Base-by-base conservation (phyloP, 2,888 invertebrate species). In the Rhabditoides inermis region DNA sequence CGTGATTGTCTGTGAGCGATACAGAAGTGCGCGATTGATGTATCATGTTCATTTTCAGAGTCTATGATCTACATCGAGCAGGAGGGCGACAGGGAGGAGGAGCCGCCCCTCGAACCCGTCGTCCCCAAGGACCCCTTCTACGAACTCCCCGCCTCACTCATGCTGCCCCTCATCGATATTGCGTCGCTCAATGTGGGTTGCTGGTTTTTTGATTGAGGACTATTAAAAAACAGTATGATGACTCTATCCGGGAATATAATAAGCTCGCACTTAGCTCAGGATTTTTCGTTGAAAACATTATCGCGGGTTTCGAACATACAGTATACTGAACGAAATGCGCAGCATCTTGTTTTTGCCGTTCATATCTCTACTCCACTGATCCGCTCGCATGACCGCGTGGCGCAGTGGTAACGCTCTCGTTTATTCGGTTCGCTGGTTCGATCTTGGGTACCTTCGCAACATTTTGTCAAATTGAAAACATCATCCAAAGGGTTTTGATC, bases 111-210 rank as follows among this genome's bases (percentile, higher is more conserved):
- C n/a, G 25, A n/a, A n/a, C 26, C 12, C 37, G 30, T n/a, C 25
- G 10, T 23, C 22, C 7, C 32, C 10, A 20, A 47, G 35, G 4
- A 36, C 20, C 91, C 94, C 46, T 98, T 95, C 78, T 95, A 87
- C 77, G 94, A 95, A 77, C 82, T 95, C 61, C 95, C 98, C 2
- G 94, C 95, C 51, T 95, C 94, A 41, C 82, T 98, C 22, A 94
- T 98, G 86, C 91, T 92, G 53, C 90, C 94, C n/a, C 83, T 94
- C 15, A 88, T 98, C 56, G 88, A 87, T 83, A 86, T 87, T 66
- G 90, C 90, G 80, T 91, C 92, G 72, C 85, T 86, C 72, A 65
- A 58, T 32, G 72, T 72, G 45, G 45, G 49, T 42, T 22, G 22
- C 2, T 2, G 25, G n/a, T 26, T 49, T 37, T 20, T 22, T 18